These are phyloP conservation scores for Sphaerodactylus townsendi DNA, from an alignment of 2,113 vertebrate species.

Conservation along the genomic window DNA sequence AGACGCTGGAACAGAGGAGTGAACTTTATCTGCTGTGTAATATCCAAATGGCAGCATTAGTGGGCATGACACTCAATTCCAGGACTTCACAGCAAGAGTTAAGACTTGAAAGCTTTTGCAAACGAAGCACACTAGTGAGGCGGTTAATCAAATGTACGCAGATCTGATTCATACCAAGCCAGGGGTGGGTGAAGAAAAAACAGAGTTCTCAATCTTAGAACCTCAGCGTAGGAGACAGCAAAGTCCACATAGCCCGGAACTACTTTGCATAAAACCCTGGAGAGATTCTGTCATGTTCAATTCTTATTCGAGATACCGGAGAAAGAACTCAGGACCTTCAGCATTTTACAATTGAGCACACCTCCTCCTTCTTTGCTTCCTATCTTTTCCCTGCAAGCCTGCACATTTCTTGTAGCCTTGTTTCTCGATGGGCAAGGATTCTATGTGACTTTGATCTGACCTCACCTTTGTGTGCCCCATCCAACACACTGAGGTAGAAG, in stretches of 20 bases:
- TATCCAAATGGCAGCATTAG: rapidly evolving
- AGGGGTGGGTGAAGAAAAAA: too few relatives aligned
- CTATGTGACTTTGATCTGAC: background rate
- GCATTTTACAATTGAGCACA: background rate
- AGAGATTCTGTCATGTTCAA: too few relatives aligned
- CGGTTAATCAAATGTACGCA: background rate
- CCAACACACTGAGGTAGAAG: too few relatives aligned
- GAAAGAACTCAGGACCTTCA: too few relatives aligned
- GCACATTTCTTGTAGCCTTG: too few relatives aligned
- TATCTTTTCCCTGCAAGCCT: too few relatives aligned
- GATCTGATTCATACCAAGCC: background rate
- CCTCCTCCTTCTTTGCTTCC: background rate
- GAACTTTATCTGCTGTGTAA: background rate
- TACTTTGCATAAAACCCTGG: too few relatives aligned
- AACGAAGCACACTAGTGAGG: background rate
- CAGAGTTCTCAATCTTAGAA: too few relatives aligned
- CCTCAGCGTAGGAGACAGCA: too few relatives aligned
- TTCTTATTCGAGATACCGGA: too few relatives aligned
- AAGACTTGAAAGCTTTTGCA: background rate
- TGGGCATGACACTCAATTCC: background rate
- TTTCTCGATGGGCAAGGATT: background rate
- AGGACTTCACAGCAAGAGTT: background rate
- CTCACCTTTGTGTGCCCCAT: too few relatives aligned
- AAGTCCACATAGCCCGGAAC: too few relatives aligned
- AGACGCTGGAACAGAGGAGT: conserved; percentile 78